Base-by-base conservation (phyloP, 2,888 invertebrate species). In the Anagyrus pseudococci region DNA sequence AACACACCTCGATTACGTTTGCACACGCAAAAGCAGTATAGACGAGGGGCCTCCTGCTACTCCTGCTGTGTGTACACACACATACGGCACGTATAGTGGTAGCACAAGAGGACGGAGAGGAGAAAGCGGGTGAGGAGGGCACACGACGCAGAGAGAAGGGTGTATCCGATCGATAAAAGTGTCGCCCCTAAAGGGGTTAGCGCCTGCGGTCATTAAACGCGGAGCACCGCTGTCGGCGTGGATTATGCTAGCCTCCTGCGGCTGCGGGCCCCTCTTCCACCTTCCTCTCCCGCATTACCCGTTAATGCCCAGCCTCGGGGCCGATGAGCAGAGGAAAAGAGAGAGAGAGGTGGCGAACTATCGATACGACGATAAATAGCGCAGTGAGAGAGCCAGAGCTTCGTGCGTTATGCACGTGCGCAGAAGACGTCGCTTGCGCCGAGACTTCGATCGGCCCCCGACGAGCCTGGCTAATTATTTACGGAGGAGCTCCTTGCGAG, bases 91-190 rank as follows among this genome's bases (percentile, higher is more conserved):
- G 29, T 8, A 37, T 15, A 37, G 13, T 15, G 2, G 33, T 15
- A 37, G 33, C 33, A 37, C 8, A 2, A 15, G 33, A 15, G 33
- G 33, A n/a, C n/a, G n/a, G n/a, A n/a, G n/a, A n/a, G n/a, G n/a
- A n/a, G n/a, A n/a, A n/a, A n/a, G n/a, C n/a, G n/a, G n/a, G n/a
- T n/a, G n/a, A n/a, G n/a, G n/a, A n/a, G n/a, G n/a, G n/a, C n/a
- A n/a, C n/a, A n/a, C n/a, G n/a, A n/a, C n/a, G n/a, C n/a, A n/a
- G n/a, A n/a, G n/a, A n/a, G n/a, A n/a, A n/a, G n/a, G n/a, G n/a
- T n/a, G n/a, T n/a, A n/a, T n/a, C n/a, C n/a, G 37, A 61, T 55
- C 55, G 56, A 61, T 55, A 56, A 56, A 56, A 56, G 49, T 19
- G 44, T 23, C 37, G 40, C 15, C 7, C 15, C 33, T 26, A 56